Conservation (phyloP, 2,113 vertebrate genomes). For the Rhinoptilus africanus region DNA sequence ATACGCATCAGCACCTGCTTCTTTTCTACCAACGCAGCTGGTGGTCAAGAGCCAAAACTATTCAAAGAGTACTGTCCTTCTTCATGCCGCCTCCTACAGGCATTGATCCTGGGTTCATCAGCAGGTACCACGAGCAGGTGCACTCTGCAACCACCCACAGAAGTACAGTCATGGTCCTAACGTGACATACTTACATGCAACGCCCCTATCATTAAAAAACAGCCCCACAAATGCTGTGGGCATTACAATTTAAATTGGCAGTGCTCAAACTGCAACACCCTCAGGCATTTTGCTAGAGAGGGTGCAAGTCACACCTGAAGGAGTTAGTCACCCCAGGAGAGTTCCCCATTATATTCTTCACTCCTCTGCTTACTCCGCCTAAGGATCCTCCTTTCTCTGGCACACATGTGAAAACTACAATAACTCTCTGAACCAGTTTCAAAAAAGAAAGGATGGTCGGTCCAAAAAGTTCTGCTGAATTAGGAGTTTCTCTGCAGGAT, state of each 20-base stretch:
- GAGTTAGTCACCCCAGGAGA: background rate
- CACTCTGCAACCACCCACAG: background rate
- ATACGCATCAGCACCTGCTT: background rate
- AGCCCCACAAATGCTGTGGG: rapidly evolving
- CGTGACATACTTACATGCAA: rapidly evolving
- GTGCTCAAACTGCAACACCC: background rate
- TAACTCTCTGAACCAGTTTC: background rate
- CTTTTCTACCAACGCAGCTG: background rate
- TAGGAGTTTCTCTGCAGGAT: background rate
- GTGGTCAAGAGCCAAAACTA: background rate
- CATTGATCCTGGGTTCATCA: background rate
- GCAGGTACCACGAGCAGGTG: background rate
- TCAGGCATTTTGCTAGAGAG: background rate
- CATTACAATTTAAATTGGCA: rapidly evolving
- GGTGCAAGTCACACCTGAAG: background rate
- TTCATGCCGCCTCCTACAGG: rapidly evolving
- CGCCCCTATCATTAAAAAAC: background rate
- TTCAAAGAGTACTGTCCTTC: background rate
- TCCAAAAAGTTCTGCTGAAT: background rate
- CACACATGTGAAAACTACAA: rapidly evolving
- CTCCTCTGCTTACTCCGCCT: background rate
- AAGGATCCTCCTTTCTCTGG: background rate
- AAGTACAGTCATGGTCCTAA: background rate
- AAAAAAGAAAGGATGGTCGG: background rate
- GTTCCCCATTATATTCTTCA: background rate